Evolutionary conservation across 2,113 vertebrate genomes (phyloP).

Genomic region (Notiomystis cincta): DNA sequence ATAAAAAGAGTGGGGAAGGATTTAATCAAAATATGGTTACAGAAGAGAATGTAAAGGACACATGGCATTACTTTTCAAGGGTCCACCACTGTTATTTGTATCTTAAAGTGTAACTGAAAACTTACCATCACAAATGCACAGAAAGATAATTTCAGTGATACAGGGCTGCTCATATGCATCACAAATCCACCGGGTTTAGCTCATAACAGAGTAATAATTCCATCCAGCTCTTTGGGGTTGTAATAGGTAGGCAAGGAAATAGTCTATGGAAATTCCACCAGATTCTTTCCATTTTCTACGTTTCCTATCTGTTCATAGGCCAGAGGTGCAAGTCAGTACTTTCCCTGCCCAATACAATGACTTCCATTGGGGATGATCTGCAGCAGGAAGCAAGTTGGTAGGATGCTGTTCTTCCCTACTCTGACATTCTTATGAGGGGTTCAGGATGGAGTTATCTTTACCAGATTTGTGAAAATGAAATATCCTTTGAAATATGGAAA

Average conservation of each 20-base stretch:
- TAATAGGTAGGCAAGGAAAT: not conserved
- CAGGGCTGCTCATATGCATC: not conserved
- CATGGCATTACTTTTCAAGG: not conserved
- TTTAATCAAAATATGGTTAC: conserved; percentile 13
- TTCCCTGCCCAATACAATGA: not conserved
- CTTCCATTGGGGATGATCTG: not conserved
- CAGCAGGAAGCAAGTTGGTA: not conserved
- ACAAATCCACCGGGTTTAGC: not conserved
- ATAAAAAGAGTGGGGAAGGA: not conserved
- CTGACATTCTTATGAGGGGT: not conserved
- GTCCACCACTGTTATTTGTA: not conserved
- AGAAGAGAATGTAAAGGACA: not conserved
- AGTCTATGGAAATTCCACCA: not conserved
- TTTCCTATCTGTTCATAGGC: not conserved
- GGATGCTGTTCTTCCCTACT: not conserved
- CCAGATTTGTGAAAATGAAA: not conserved
- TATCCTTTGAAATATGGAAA: not conserved
- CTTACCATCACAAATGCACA: accelerated
- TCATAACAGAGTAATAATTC: not conserved
- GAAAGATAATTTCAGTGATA: not conserved
- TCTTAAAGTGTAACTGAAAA: not conserved
- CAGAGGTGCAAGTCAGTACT: not conserved
- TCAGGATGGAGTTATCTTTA: not conserved
- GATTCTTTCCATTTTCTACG: not conserved
- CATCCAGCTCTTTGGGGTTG: not conserved